Percentiles rank a stretch among this genome's conserved stretches.
Conservation (phyloP, 2,113 vertebrate species). For the Petrocephalus zakoni region DNA sequence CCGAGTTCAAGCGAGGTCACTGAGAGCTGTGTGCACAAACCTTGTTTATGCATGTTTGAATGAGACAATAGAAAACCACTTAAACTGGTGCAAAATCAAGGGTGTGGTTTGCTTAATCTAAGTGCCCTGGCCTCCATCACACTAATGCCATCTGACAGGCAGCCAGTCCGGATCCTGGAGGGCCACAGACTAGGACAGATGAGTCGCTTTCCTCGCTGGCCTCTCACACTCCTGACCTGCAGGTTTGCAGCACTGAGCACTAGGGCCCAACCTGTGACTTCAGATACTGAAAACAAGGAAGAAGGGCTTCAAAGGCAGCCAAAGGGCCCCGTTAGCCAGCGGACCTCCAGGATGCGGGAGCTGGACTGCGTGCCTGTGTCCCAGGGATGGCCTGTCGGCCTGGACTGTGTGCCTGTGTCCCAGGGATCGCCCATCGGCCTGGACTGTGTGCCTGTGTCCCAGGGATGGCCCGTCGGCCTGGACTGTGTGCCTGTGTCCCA, state of each 20-base stretch:
- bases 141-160: background rate
- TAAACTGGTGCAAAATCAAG: background rate
- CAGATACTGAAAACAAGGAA: background rate
- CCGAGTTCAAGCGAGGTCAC: background rate
- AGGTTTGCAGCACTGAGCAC: background rate
- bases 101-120: background rate
- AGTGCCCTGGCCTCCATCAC: slow-evolving; percentile 1
- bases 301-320: background rate
- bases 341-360: background rate
- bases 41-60: background rate
- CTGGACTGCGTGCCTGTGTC: background rate
- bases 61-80: background rate
- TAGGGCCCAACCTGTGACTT: background rate
- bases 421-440: background rate
- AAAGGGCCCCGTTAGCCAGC: background rate
- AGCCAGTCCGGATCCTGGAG: slow-evolving; percentile 2
- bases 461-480: background rate
- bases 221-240: background rate
- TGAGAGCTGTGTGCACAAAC: background rate
- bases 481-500: background rate
- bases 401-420: too few relatives aligned
- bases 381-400: background rate
- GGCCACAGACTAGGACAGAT: slow-evolving; percentile 13
- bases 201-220: background rate
- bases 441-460: too few relatives aligned